phyloP scores from a whole-genome alignment of 2,888 invertebrate genomes.

The Trachelus troglodyta region DNA sequence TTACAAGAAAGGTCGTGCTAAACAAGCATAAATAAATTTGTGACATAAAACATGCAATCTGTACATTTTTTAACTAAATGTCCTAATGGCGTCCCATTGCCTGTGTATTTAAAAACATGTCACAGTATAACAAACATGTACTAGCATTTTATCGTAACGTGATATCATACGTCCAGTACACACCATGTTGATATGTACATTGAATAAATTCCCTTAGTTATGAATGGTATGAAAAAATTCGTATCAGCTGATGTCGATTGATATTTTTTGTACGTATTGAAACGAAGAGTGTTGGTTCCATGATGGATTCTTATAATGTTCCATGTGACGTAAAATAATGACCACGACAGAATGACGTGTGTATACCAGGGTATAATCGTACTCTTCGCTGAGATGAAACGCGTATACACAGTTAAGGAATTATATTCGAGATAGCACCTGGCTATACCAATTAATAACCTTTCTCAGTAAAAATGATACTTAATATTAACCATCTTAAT shows the following conservation, averaged over 20 bases:
- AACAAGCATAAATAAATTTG: slow-evolving; percentile 29
- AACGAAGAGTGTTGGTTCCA: no score
- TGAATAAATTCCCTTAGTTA: no score
- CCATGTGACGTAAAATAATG: not conserved
- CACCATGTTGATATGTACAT: no score
- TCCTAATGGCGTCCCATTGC: not conserved
- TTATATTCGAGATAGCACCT: not conserved
- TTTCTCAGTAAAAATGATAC: not conserved
- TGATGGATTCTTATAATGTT: not conserved
- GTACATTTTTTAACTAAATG: not conserved
- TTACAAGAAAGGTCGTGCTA: slow-evolving; percentile 37
- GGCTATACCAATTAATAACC: not conserved
- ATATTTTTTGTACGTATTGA: no score
- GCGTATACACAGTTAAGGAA: not conserved
- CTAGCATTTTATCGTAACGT: no score
- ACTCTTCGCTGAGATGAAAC: not conserved
- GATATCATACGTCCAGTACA: no score
- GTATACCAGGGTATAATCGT: not conserved
- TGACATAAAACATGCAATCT: slow-evolving; percentile 7
- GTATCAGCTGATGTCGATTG: no score
- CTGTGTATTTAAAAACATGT: not conserved
- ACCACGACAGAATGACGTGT: not conserved
- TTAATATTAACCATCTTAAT: not conserved
- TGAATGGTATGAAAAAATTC: no score
- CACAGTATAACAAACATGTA: no score